A percentile compares a stretch with the other conserved stretches of the same genome.
These are phyloP conservation scores for Cliona cf. orientalis DNA, from an alignment of 37 sponge, comb jelly and placozoan species.

Conservation along the genomic window DNA sequence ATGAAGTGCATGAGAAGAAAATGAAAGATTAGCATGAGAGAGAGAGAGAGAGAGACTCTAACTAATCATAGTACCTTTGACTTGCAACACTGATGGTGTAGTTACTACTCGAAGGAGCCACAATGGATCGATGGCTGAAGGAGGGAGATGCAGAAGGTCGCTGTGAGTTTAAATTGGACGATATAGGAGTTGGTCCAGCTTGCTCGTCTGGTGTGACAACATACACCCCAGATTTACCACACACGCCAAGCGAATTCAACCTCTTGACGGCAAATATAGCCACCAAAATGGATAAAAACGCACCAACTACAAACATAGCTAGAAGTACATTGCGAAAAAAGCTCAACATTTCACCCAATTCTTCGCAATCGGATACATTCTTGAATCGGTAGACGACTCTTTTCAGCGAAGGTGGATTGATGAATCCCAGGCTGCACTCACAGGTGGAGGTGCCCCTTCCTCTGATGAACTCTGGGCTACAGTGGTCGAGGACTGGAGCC, in stretches of 20 bases:
- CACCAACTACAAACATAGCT: conserved; percentile 9
- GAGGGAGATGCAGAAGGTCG: no score
- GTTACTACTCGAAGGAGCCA: no score
- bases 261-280: background rate
- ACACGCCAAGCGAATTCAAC: conserved; percentile 11
- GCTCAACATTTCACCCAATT: background rate
- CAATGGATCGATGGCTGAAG: no score
- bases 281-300: background rate
- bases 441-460: background rate
- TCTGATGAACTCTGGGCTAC: background rate
- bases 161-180: background rate
- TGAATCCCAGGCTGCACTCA: conserved; percentile 23
- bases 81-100: no score
- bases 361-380: conserved; percentile 4
- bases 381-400: conserved; percentile 1
- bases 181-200: background rate
- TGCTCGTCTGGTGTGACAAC: conserved; percentile 6
- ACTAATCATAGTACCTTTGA: no score
- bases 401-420: conserved; percentile 29
- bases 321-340: background rate
- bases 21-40: no score
- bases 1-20: no score
- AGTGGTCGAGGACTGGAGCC: conserved; percentile 3
- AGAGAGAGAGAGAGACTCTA: no score
- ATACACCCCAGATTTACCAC: conserved; percentile 36